Evolutionary conservation across 2,888 invertebrate species (phyloP).

Genomic region (Anticlea derivata): DNA sequence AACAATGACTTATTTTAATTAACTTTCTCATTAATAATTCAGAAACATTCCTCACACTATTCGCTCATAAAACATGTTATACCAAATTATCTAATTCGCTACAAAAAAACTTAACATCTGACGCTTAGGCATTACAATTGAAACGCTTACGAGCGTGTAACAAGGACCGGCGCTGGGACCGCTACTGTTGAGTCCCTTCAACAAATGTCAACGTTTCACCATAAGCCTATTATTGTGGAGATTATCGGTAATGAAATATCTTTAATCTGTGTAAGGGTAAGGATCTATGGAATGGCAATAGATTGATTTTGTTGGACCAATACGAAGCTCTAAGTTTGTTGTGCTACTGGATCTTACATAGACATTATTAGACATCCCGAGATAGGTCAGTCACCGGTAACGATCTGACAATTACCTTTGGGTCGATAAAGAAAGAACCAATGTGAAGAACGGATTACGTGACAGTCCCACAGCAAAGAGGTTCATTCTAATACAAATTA

Average conservation of each 20-base stretch:
- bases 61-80: too few species aligned
- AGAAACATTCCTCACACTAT: too few species aligned
- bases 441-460: too few species aligned
- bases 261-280: conserved; percentile 76
- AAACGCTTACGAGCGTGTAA: conserved; percentile 24
- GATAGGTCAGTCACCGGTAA: too few species aligned
- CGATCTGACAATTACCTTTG: too few species aligned
- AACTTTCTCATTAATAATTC: too few species aligned
- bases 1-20: too few species aligned
- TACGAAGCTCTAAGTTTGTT: conserved; percentile 14
- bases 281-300: conserved; percentile 16
- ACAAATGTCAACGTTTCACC: conserved; percentile 73
- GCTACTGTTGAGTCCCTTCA: conserved; percentile 36
- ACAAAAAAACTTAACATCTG: conserved; percentile 27
- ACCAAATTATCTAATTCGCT: conserved; percentile 9
- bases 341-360: too few species aligned
- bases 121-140: conserved; percentile 19
- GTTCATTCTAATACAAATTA: too few species aligned
- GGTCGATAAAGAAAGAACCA: too few species aligned
- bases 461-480: too few species aligned
- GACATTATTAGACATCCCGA: too few species aligned
- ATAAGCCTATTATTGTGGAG: conserved; percentile 75
- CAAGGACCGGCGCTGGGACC: conserved; percentile 39
- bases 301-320: not conserved
- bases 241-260: conserved; percentile 81